phyloP scores from a whole-genome alignment of 2,797 vertebrate genomes.

The Gymnoscopelus braueri region DNA sequence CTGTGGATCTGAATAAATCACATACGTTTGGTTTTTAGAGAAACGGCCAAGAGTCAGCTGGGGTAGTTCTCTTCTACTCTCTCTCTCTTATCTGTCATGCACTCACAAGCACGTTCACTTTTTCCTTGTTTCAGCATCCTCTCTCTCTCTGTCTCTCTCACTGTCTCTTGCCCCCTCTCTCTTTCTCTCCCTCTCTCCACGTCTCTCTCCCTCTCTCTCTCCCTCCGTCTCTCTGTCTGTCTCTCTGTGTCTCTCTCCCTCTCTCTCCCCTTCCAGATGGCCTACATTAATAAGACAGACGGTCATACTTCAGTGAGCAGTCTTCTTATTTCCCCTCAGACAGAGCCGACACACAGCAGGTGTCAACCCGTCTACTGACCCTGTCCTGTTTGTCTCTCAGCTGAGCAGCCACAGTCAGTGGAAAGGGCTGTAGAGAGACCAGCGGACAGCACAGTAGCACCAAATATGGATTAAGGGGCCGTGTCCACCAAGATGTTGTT shows the following conservation, averaged over 20 bases:
- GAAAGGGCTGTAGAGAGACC: slow-evolving; percentile 20
- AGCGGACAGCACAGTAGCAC: slow-evolving; percentile 9
- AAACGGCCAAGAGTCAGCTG: slow-evolving; percentile 27
- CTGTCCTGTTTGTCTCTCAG: slow-evolving; percentile 37
- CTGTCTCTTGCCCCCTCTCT: slow-evolving; percentile 31
- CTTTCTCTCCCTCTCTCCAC: slow-evolving; percentile 34
- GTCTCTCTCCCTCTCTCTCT: slow-evolving; percentile 14
- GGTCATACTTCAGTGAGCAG: slow-evolving; percentile 64
- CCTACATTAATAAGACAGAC: slow-evolving; percentile 70
- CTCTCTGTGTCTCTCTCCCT: slow-evolving; percentile 20
- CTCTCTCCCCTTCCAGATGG: slow-evolving; percentile 63
- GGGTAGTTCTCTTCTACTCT: too few relatives aligned
- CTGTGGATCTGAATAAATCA: slow-evolving; percentile 44
- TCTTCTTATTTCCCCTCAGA: slow-evolving; percentile 71
- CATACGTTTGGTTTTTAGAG: slow-evolving; percentile 23
- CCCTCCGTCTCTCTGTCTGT: slow-evolving; percentile 7
- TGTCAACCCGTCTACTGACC: slow-evolving; percentile 61
- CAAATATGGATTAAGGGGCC: slow-evolving; percentile 12
- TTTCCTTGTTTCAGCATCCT: too few relatives aligned
- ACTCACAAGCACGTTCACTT: too few relatives aligned
- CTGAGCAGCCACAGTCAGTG: slow-evolving; percentile 7
- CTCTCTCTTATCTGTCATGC: too few relatives aligned
- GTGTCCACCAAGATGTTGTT: too few relatives aligned
- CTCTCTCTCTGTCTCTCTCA: too few relatives aligned
- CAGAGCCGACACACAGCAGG: slow-evolving; percentile 43